phyloP scores from a whole-genome alignment of 2,888 invertebrate genomes.

The Gnatocerus cornutus region DNA sequence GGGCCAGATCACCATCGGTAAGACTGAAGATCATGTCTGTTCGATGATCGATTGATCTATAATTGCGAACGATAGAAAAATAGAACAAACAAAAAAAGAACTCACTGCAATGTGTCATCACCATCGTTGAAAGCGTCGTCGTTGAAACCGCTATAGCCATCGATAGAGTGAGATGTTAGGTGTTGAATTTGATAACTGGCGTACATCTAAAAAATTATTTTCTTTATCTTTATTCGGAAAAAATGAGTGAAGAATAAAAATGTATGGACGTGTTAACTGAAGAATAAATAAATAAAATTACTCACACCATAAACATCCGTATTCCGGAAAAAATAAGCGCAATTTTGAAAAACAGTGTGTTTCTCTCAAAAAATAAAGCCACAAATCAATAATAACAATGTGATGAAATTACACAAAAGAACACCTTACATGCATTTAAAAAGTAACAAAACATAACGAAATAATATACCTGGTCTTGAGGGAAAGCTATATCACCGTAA shows the following conservation, averaged over 20 bases:
- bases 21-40: slow-evolving; percentile 70
- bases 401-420: too few relatives aligned
- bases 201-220: slow-evolving; percentile 70
- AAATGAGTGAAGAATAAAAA: too few relatives aligned
- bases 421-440: too few relatives aligned
- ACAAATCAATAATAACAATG: too few relatives aligned
- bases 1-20: slow-evolving; percentile 71
- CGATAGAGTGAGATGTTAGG: slow-evolving; percentile 76
- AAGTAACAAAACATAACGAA: too few relatives aligned
- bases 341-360: too few relatives aligned
- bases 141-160: slow-evolving; percentile 75
- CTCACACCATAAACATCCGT: too few relatives aligned
- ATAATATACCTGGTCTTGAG: slow-evolving; percentile 60
- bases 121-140: slow-evolving; percentile 78
- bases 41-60: slow-evolving; percentile 65
- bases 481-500: slow-evolving; percentile 72
- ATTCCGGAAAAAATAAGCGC: slow-evolving; percentile 49
- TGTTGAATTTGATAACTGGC: slow-evolving; percentile 78
- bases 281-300: too few relatives aligned
- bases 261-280: too few relatives aligned
- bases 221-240: too few relatives aligned
- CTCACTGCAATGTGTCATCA: slow-evolving; percentile 74
- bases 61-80: slow-evolving; percentile 11
- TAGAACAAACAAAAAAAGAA: slow-evolving; percentile 48
- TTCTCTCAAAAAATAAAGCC: too few relatives aligned